These are phyloP conservation scores for Odontophorus gujanensis DNA, from an alignment of 2,113 vertebrate genomes.

Conservation along the genomic window DNA sequence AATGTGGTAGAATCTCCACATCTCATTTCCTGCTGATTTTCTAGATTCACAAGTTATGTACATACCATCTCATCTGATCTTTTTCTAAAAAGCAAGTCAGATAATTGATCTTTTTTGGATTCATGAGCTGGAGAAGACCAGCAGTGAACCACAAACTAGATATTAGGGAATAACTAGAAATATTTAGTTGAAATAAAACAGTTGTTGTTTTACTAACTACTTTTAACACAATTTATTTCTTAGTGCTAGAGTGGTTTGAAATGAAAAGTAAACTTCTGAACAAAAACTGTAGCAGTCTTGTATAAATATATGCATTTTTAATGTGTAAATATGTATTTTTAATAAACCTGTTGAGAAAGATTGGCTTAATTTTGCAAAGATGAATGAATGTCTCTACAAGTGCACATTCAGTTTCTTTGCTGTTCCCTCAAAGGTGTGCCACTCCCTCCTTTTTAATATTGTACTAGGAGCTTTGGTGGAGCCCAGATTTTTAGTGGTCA, in stretches of 20 bases:
- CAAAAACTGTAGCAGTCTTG: not conserved
- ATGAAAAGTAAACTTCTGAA: not conserved
- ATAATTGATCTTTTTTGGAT: conserved; percentile 32
- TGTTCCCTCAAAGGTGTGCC: not conserved
- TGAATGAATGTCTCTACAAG: not conserved
- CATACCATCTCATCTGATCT: conserved; percentile 4
- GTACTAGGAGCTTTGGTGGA: not conserved
- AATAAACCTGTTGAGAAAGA: not conserved
- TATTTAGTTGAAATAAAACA: not conserved
- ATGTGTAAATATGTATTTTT: not conserved
- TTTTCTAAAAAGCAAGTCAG: conserved; percentile 11
- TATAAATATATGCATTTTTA: not conserved
- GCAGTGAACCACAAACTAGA: not conserved
- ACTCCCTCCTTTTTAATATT: not conserved
- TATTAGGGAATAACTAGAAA: not conserved
- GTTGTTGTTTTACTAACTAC: not conserved
- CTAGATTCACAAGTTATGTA: not conserved
- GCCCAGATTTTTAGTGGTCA: not conserved
- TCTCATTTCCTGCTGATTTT: not conserved
- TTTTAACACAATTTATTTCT: not conserved
- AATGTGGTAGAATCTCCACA: not conserved
- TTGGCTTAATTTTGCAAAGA: not conserved
- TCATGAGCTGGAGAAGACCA: not conserved
- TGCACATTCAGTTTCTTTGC: not conserved
- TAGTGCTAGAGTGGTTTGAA: not conserved